Evolutionary conservation across 2,888 invertebrate species (phyloP), one percentile per base, ranked within the genome.

Genomic region (Nycteola revayana): DNA sequence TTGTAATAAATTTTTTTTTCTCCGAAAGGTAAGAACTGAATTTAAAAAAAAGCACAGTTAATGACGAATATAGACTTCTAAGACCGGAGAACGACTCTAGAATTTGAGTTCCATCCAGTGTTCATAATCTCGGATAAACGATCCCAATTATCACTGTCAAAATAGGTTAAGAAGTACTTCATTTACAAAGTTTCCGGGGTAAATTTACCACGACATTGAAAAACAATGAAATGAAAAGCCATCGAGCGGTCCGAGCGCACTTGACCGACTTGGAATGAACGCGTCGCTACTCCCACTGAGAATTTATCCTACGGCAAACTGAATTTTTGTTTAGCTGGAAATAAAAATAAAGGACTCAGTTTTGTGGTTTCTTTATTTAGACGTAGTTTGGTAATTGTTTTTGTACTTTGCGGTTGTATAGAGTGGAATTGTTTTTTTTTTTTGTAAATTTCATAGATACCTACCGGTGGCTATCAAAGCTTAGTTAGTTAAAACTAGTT

Each of bases 151-250:
- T 37, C 44, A 26, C 18, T 14, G 26, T 17, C 9, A 29, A 27
- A 30, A 32, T 11, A 25, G 10, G 6, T 32, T 38, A 36, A 39
- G 33, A 28, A 36, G 32, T 40, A 46, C 47, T 42, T 39, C 30
- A 47, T 50, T 39, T 45, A 31, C 20, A 24, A 29, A 29, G 33
- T 38, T 38, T 23, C 18, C 14, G 25, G 28, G 14, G 3, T 14
- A 41, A 31, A 32, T 33, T 35, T 36, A 37, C 37, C 18, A 29
- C 36, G 44, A 48, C 49, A 62, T 60, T 60, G 59, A 56, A 62
- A 69, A 66, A 65, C 58, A 64, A 66, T 60, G 59, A 66, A 69
- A 62, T 69, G 55, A 66, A 71, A 69, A 69, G 66, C 62, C 62
- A 60, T 65, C 42, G 55, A 53, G 57, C 50, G 39, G 46, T 42